Evolutionary conservation across 1,140 invertebrate genomes (phyloP).

Genomic region (Sitophilus oryzae): DNA sequence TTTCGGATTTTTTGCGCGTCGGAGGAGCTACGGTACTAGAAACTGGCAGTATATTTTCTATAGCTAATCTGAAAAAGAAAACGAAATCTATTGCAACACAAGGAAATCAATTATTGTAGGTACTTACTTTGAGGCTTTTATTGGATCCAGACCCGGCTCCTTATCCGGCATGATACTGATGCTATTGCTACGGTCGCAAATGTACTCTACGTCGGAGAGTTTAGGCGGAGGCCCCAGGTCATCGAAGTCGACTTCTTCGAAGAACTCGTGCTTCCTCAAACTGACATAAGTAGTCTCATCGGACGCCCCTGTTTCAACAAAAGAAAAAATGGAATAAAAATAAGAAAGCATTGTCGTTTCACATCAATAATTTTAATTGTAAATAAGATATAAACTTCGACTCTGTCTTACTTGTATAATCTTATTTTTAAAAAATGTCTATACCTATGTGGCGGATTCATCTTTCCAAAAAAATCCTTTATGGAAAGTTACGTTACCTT

Average conservation of each 20-base stretch:
- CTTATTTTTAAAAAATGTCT: too few relatives aligned
- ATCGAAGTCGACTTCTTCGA: slow-evolving; percentile 78
- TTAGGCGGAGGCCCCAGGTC: slow-evolving; percentile 73
- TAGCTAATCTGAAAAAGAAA: slow-evolving; percentile 11
- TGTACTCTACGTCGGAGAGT: slow-evolving; percentile 15
- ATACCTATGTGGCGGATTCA: too few relatives aligned
- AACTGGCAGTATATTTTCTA: slow-evolving; percentile 17
- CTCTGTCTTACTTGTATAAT: too few relatives aligned
- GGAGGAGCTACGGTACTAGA: slow-evolving; percentile 5
- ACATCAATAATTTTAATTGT: too few relatives aligned
- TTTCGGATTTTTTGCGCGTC: slow-evolving; percentile 41
- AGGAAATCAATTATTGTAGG: background rate
- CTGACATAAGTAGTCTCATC: slow-evolving; percentile 72
- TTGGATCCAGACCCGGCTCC: slow-evolving; percentile 79
- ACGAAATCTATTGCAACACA: background rate
- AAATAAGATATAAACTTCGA: too few relatives aligned
- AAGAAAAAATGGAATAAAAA: background rate
- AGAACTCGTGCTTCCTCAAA: slow-evolving; percentile 82
- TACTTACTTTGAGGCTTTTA: slow-evolving; percentile 38
- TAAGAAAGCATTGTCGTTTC: too few relatives aligned
- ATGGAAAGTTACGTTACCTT: too few relatives aligned
- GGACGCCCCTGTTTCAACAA: slow-evolving; percentile 54
- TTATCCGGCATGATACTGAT: slow-evolving; percentile 68
- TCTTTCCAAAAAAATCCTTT: too few relatives aligned
- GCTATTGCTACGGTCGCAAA: background rate